These are phyloP conservation scores for Vulpes vulpes DNA, from an alignment of 2,113 vertebrate genomes.

Conservation along the genomic window DNA sequence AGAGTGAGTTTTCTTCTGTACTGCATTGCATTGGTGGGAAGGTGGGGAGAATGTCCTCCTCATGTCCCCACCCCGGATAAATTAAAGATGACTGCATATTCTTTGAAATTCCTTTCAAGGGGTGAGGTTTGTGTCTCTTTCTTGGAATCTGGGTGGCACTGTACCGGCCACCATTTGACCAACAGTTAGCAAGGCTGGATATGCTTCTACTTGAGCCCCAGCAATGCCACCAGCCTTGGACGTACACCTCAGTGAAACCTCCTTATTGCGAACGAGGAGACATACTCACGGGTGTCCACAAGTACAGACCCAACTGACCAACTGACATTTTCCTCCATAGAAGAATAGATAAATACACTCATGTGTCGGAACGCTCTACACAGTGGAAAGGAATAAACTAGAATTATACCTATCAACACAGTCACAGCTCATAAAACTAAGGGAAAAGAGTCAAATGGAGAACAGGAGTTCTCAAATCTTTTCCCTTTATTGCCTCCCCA, in stretches of 20 bases:
- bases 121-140: not conserved
- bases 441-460: not conserved
- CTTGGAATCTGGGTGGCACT: not conserved
- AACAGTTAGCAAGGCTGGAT: not conserved
- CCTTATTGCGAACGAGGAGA: not conserved
- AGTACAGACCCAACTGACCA: not conserved
- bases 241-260: not conserved
- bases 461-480: not conserved
- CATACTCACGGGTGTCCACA: not conserved
- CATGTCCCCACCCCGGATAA: not conserved
- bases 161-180: not conserved
- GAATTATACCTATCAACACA: not conserved
- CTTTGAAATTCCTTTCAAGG: constrained; percentile 27
- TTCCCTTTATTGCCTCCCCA: not conserved
- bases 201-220: not conserved
- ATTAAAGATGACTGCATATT: not conserved
- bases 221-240: not conserved
- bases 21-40: not conserved
- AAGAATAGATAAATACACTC: not conserved
- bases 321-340: not conserved
- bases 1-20: constrained; percentile 3
- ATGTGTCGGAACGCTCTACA: not conserved
- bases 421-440: not conserved
- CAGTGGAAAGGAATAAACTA: not conserved
- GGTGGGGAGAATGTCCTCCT: not conserved